phyloP scores from a whole-genome alignment of 2,113 vertebrate genomes.

The Oceanites oceanicus region DNA sequence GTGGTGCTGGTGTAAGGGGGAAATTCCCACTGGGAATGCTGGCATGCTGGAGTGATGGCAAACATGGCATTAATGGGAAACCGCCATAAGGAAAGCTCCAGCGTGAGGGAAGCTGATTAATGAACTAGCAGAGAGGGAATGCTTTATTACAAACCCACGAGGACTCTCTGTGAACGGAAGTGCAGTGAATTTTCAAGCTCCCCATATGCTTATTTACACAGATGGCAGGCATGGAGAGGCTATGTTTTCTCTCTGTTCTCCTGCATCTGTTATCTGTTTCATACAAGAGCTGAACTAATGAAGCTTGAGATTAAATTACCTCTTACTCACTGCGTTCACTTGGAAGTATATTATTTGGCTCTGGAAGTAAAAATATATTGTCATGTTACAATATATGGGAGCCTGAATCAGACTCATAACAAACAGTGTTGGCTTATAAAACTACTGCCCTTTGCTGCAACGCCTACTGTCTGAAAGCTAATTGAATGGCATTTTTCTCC shows the following conservation, averaged over 20 bases:
- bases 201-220: neutral
- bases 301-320: constrained; percentile 29
- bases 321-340: neutral
- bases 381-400: neutral
- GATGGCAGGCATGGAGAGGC: neutral
- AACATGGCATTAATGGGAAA: neutral
- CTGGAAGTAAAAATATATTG: neutral
- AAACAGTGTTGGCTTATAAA: neutral
- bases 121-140: neutral
- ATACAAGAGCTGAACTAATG: constrained; percentile 14
- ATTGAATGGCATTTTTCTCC: neutral
- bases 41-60: neutral
- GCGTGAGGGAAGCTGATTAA: neutral
- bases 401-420: neutral
- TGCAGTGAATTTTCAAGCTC: neutral
- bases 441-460: neutral
- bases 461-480: neutral
- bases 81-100: neutral
- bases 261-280: neutral
- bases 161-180: neutral
- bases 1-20: neutral
- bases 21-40: neutral
- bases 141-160: neutral
- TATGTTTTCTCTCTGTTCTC: neutral
- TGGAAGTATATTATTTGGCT: neutral